phyloP scores from a whole-genome alignment of 2,113 vertebrate species.

The Petrocephalus zakoni region DNA sequence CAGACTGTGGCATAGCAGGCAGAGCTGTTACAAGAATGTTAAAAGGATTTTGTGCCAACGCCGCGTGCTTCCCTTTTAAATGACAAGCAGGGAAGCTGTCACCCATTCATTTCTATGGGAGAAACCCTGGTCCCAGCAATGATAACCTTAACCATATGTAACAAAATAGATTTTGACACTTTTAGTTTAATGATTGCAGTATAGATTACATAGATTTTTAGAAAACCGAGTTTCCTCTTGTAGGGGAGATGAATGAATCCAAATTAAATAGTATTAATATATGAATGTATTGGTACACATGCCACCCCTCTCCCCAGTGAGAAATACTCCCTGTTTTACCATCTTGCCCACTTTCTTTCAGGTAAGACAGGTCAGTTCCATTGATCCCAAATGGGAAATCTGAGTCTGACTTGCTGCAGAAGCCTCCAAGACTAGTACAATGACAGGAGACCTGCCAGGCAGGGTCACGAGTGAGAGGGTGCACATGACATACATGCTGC shows the following conservation, averaged over 20 bases:
- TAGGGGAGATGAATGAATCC: neutral
- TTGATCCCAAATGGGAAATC: no score
- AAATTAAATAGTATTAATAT: neutral
- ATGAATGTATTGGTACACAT: neutral
- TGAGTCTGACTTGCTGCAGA: no score
- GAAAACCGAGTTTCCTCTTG: no score
- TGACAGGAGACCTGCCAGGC: neutral
- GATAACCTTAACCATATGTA: no score
- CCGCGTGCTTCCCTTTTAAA: neutral
- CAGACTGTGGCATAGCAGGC: neutral
- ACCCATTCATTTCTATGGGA: neutral
- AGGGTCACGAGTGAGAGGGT: neutral
- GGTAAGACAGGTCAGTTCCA: no score
- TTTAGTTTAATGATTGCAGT: no score
- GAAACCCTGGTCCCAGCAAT: no score
- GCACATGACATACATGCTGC: neutral
- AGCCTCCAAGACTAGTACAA: neutral
- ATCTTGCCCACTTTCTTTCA: no score
- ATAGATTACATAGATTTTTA: no score
- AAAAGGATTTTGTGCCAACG: neutral
- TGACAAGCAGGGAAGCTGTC: neutral
- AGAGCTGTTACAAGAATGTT: neutral
- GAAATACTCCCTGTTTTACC: no score
- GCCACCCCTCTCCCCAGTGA: no score
- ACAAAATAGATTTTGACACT: no score